phyloP scores from a whole-genome alignment of 2,888 invertebrate species.

The Platycnemis pennipes region DNA sequence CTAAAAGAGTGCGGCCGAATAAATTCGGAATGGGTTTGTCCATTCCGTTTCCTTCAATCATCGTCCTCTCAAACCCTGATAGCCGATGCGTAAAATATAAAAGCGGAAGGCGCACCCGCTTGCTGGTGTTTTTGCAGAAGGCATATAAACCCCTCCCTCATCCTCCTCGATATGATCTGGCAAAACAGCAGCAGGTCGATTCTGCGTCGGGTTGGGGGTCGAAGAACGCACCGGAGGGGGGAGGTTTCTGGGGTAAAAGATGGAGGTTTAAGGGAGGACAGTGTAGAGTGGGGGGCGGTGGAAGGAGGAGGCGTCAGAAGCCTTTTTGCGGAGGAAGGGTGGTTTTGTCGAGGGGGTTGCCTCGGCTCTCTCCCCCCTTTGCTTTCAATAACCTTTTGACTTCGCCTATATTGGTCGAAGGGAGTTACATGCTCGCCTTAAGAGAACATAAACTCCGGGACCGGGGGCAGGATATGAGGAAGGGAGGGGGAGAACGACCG shows the following conservation, averaged over 20 bases:
- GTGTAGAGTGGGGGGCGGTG: neutral
- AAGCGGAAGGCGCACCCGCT: constrained; percentile 4
- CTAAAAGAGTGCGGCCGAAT: constrained; percentile 16
- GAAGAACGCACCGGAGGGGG: neutral
- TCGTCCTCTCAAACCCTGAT: constrained; percentile 12
- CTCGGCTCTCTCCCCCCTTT: constrained; percentile 10
- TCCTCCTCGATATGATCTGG: constrained; percentile 39
- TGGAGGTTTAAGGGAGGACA: neutral
- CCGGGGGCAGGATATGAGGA: constrained; percentile 48
- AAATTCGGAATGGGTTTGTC: neutral
- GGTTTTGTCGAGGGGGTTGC: neutral
- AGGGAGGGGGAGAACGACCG: constrained; percentile 32
- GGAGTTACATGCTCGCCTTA: constrained; percentile 55
- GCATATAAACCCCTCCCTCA: constrained; percentile 54
- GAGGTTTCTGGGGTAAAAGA: neutral
- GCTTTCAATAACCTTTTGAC: constrained; percentile 61
- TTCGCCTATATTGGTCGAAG: constrained; percentile 58
- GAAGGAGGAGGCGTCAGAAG: neutral
- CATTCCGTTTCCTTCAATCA: constrained; percentile 32
- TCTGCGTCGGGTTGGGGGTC: neutral
- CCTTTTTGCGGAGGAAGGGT: neutral
- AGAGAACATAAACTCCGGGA: constrained; percentile 35
- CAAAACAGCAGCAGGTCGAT: constrained; percentile 56
- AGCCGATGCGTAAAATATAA: constrained; percentile 36
- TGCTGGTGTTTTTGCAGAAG: neutral